phyloP scores from a whole-genome alignment of 2,797 vertebrate species.

The Tiaroga cobitis region DNA sequence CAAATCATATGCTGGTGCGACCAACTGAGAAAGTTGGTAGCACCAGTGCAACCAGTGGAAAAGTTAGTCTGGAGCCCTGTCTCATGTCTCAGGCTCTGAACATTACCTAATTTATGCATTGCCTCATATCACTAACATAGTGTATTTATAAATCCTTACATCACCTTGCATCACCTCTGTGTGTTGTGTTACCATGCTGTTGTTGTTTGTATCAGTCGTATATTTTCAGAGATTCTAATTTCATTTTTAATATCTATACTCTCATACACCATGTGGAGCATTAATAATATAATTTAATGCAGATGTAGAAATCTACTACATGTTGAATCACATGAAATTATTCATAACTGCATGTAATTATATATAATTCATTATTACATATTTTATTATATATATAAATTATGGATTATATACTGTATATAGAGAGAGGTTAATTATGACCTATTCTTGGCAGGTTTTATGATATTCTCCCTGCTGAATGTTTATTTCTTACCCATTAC shows the following conservation, averaged over 20 bases:
- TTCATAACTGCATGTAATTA: background rate
- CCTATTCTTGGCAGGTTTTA: background rate
- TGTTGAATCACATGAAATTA: background rate
- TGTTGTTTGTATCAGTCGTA: background rate
- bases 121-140: slow-evolving; percentile 44
- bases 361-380: background rate
- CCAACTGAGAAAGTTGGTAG: too few species aligned
- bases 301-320: background rate
- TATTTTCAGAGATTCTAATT: background rate
- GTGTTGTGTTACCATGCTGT: background rate
- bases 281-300: background rate
- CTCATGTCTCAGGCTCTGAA: slow-evolving; percentile 25
- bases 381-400: too few species aligned
- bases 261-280: background rate
- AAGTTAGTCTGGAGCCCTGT: too few species aligned
- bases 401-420: background rate
- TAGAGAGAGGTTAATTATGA: background rate
- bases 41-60: too few species aligned
- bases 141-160: background rate
- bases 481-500: background rate
- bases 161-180: background rate
- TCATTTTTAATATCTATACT: background rate
- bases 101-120: slow-evolving; percentile 36
- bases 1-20: too few species aligned
- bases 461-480: background rate